A percentile compares a stretch with the other conserved stretches of the same genome.
These are phyloP conservation scores for Urocyon cinereoargenteus DNA, from an alignment of 2,797 vertebrate species.

Conservation along the genomic window DNA sequence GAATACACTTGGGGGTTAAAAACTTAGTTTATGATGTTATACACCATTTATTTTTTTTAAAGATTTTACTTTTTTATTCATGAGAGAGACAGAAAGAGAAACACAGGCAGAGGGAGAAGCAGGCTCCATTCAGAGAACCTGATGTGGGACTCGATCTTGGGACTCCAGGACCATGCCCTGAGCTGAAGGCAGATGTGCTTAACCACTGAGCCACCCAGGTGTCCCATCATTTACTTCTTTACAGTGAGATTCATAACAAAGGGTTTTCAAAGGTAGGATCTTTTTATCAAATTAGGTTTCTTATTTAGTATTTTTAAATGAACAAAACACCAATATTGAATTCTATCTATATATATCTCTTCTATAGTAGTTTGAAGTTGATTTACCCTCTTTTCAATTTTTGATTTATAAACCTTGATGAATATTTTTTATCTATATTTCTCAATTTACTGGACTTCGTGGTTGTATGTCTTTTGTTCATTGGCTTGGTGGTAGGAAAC, in stretches of 20 bases:
- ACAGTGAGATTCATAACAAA: neutral
- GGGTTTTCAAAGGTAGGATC: conserved; percentile 22
- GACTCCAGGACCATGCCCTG: too few relatives aligned
- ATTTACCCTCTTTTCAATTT: neutral
- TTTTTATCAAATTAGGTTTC: neutral
- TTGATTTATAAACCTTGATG: neutral
- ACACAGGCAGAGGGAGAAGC: too few relatives aligned
- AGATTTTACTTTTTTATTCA: too few relatives aligned
- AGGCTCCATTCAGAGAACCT: too few relatives aligned
- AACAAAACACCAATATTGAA: neutral
- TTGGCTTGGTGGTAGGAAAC: neutral
- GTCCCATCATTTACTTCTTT: neutral
- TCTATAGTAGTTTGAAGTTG: neutral
- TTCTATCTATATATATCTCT: neutral
- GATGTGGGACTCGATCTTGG: too few relatives aligned
- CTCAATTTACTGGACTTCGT: neutral
- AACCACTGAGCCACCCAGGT: too few relatives aligned
- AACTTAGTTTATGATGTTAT: neutral
- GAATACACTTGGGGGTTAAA: neutral
- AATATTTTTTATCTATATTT: neutral
- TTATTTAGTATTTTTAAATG: neutral
- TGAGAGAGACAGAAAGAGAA: too few relatives aligned
- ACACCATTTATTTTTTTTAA: neutral
- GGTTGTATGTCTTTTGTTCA: neutral
- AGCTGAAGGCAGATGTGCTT: too few relatives aligned